phyloP scores from a whole-genome alignment of 2,888 invertebrate genomes.

The Ptilodon capucinus region DNA sequence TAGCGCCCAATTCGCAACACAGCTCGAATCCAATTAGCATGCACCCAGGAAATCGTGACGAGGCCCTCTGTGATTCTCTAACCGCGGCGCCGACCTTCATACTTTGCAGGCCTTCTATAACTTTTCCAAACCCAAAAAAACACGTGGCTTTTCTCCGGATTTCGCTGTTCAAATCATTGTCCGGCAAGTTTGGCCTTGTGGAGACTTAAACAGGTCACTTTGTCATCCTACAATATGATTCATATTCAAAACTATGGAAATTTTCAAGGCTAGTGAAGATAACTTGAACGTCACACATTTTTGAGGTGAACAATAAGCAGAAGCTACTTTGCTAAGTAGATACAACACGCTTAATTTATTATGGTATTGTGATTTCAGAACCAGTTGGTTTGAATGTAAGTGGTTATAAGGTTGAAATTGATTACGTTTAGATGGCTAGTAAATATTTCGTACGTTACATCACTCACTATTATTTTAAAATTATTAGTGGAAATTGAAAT shows the following conservation, averaged over 20 bases:
- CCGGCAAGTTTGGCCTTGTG: conserved; percentile 15
- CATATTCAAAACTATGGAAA: conserved; percentile 16
- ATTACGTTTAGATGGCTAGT: conserved; percentile 20
- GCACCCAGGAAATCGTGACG: conserved; percentile 61
- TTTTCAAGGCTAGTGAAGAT: conserved; percentile 10
- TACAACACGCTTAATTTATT: conserved; percentile 24
- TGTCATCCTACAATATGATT: conserved; percentile 14
- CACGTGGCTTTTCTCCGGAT: conserved; percentile 16
- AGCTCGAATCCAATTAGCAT: conserved; percentile 64
- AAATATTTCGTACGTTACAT: conserved; percentile 29
- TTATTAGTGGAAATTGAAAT: too few species aligned
- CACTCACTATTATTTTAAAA: conserved; percentile 14
- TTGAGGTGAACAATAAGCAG: not conserved
- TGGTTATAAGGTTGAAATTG: conserved; percentile 29
- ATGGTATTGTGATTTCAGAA: conserved; percentile 31
- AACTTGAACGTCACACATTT: not conserved
- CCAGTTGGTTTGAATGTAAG: conserved; percentile 24
- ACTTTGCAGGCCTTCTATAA: conserved; percentile 17
- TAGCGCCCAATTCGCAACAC: conserved; percentile 52
- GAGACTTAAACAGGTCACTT: conserved; percentile 14
- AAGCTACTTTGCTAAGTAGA: not conserved
- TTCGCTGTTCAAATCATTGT: conserved; percentile 14
- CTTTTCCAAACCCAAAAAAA: conserved; percentile 11
- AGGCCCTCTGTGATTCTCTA: conserved; percentile 34
- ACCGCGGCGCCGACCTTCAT: conserved; percentile 35